A percentile compares a stretch with the other conserved stretches of the same genome.
phyloP scores from a whole-genome alignment of 2,888 invertebrate genomes.

The Idaea biselata region DNA sequence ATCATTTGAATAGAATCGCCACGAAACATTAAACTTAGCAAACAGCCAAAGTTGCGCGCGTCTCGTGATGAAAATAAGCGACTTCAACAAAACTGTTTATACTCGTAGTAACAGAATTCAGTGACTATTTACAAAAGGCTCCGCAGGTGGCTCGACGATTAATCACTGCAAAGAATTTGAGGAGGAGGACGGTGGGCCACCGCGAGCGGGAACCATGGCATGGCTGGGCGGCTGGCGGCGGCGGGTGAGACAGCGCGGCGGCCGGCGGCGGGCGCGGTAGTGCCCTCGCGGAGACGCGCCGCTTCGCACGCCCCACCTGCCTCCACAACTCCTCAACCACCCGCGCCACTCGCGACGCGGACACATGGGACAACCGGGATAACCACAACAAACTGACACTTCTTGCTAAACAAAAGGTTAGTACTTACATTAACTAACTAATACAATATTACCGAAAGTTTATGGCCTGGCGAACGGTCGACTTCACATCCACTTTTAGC shows the following conservation, averaged over 20 bases:
- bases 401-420: constrained; percentile 24
- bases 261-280: constrained; percentile 64
- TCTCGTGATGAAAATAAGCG: neutral
- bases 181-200: constrained; percentile 35
- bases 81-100: constrained; percentile 48
- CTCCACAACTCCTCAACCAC: constrained; percentile 37
- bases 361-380: constrained; percentile 29
- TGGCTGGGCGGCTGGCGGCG: constrained; percentile 38
- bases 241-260: constrained; percentile 42
- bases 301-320: constrained; percentile 61
- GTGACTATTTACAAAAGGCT: constrained; percentile 67
- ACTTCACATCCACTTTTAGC: constrained; percentile 14
- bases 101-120: constrained; percentile 45
- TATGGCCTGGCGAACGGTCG: constrained; percentile 9
- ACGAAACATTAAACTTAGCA: neutral
- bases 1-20: neutral
- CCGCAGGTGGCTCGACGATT: constrained; percentile 76
- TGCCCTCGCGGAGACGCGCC: constrained; percentile 61
- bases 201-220: constrained; percentile 34
- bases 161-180: constrained; percentile 70
- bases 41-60: neutral
- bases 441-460: constrained; percentile 11
- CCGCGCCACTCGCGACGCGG: constrained; percentile 23
- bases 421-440: constrained; percentile 16
- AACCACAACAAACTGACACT: constrained; percentile 29